Evolutionary conservation across 2,888 invertebrate genomes (phyloP).

Genomic region (Ellobium chinense): DNA sequence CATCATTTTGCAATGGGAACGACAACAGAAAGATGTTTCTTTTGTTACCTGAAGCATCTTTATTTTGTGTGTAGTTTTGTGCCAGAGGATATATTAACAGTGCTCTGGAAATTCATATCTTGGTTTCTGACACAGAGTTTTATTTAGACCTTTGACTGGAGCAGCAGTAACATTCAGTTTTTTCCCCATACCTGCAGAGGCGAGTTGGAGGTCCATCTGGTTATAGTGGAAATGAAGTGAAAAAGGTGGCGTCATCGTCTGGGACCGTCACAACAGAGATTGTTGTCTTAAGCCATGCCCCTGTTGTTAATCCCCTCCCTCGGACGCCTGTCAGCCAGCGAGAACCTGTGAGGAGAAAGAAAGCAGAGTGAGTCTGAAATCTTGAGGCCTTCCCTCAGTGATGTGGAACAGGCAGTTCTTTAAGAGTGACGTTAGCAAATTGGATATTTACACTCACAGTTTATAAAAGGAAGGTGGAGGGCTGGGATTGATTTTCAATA

Average conservation of each 20-base stretch:
- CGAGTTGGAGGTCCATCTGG: slow-evolving; percentile 48
- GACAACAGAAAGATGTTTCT: too few relatives aligned
- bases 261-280: slow-evolving; percentile 59
- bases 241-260: slow-evolving; percentile 13
- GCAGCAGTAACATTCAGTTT: neutral
- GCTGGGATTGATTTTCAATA: too few relatives aligned
- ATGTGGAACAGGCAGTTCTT: too few relatives aligned
- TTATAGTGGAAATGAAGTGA: slow-evolving; percentile 27
- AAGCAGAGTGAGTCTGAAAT: slow-evolving; percentile 43
- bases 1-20: too few relatives aligned
- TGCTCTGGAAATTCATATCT: neutral
- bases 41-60: too few relatives aligned
- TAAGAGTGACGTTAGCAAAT: too few relatives aligned
- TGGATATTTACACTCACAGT: too few relatives aligned
- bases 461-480: too few relatives aligned
- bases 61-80: neutral
- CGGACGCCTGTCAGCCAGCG: slow-evolving; percentile 59
- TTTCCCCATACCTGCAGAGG: slow-evolving; percentile 51
- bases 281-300: slow-evolving; percentile 71
- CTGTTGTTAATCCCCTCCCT: slow-evolving; percentile 70
- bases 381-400: too few relatives aligned
- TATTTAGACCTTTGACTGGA: neutral
- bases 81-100: neutral
- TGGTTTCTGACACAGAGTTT: neutral
- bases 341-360: slow-evolving; percentile 31